Percentiles rank a stretch among this genome's conserved stretches.
Evolutionary conservation across 1,140 invertebrate species (phyloP).

Genomic region (Drosophila parvula): DNA sequence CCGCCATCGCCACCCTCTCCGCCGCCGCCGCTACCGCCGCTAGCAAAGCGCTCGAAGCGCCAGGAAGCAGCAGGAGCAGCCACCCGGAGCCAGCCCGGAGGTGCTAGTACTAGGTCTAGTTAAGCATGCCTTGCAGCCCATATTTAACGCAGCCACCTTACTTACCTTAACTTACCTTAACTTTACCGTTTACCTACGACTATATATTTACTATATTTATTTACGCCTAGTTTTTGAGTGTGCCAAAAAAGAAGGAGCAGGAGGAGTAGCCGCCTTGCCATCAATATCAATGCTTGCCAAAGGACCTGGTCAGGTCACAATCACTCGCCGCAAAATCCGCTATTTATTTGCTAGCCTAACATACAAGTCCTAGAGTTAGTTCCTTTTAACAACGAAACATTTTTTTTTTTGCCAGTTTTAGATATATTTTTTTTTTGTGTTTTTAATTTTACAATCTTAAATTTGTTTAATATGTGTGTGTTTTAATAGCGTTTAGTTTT

Average conservation of each 20-base stretch:
- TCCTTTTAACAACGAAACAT: not conserved
- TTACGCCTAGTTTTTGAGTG: conserved; percentile 60
- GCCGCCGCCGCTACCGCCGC: conserved; percentile 16
- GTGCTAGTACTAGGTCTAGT: not conserved
- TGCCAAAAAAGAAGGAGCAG: conserved; percentile 51
- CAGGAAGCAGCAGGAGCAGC: conserved; percentile 33
- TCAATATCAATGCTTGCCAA: conserved; percentile 45
- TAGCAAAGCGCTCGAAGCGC: conserved; percentile 50
- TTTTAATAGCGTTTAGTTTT: not conserved
- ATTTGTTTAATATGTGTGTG: conserved; percentile 5
- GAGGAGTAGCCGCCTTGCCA: conserved; percentile 21
- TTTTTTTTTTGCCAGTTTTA: conserved; percentile 1
- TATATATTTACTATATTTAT: conserved; percentile 49
- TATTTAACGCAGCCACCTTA: not conserved
- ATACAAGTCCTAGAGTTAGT: conserved; percentile 17
- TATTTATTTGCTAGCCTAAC: conserved; percentile 40
- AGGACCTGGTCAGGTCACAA: conserved; percentile 30
- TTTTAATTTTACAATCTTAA: conserved; percentile 13
- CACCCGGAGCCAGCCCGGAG: conserved; percentile 45
- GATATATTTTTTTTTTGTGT: conserved; percentile 14
- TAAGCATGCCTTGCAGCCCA: conserved; percentile 17
- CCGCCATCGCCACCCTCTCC: not conserved
- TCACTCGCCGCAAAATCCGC: conserved; percentile 22
- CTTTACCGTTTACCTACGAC: not conserved
- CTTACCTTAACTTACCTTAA: not conserved